Conservation (phyloP, 2,888 invertebrate species). For the Morpho helenor region DNA sequence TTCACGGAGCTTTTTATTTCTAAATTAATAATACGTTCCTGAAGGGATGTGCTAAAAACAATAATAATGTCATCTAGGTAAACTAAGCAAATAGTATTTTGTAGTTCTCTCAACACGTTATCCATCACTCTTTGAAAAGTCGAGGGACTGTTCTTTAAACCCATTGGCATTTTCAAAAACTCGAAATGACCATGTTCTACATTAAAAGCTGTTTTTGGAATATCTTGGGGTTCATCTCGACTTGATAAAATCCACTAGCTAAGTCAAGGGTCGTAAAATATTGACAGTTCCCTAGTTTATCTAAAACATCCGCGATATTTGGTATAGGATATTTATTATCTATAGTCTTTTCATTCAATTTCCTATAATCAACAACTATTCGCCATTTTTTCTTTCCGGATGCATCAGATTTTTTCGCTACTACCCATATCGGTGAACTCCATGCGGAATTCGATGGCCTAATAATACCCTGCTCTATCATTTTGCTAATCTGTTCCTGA, state of each 20-base stretch:
- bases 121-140: conserved; percentile 9
- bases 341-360: conserved; percentile 31
- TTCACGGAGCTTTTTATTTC: not conserved
- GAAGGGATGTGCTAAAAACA: conserved; percentile 1
- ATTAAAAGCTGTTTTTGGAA: conserved; percentile 1
- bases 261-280: not conserved
- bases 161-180: conserved; percentile 10
- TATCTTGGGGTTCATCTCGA: conserved; percentile 2
- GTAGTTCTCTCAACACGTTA: not conserved
- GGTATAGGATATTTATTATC: conserved; percentile 29
- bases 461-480: conserved; percentile 12
- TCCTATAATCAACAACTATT: conserved; percentile 21
- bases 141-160: conserved; percentile 7
- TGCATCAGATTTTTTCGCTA: conserved; percentile 17
- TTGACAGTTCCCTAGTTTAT: not conserved
- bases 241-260: not conserved
- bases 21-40: conserved; percentile 1
- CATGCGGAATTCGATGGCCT: conserved; percentile 35
- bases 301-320: conserved; percentile 28
- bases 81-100: conserved; percentile 1
- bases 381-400: conserved; percentile 25
- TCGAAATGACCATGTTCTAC: conserved; percentile 9
- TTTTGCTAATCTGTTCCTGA: conserved; percentile 14
- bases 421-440: conserved; percentile 21
- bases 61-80: conserved; percentile 5